Evolutionary conservation across 2,888 invertebrate genomes (phyloP), one percentile per base, ranked within the genome.

Genomic region (Seira sanloemensis): DNA sequence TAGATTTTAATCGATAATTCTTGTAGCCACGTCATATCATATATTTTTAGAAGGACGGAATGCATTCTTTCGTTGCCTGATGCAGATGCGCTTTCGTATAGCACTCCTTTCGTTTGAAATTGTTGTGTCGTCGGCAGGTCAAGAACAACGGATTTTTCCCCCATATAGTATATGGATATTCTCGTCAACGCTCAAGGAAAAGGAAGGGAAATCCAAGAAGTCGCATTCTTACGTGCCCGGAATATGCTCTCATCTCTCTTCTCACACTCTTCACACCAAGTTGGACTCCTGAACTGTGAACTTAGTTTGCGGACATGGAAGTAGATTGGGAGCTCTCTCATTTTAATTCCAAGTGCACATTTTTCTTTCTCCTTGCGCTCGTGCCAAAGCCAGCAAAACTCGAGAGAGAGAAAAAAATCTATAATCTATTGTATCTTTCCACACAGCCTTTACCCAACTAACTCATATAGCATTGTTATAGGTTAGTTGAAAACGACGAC

Each of bases 61-160:
- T 4, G n/a, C 7, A 58, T 58, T 58, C 58, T 18, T 58, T 58
- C 5, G 12, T 37, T n/a, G n/a, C n/a, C n/a, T n/a, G n/a, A 37
- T 37, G 37, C 37, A 37, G 4, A 37, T 37, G 12, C 12, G 12
- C 12, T 37, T 37, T 12, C 37, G 37, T 12, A n/a, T n/a, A n/a
- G 37, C 37, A 37, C 37, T 7, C 12, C 4, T 37, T 37, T 37
- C 5, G 5, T 37, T 37, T 12, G 58, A n/a, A n/a, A 58, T 58
- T 58, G 58, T 58, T n/a, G n/a, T 58, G 58, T 58, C 58, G 58
- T 58, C 2, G 58, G 58, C 58, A 58, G 58, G 9, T 58, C 58
- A 58, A 58, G 58, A 58, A 58, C 58, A 58, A 58, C 16, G 58
- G 58, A 58, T 16, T 58, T 58, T 58, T 37, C 12, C n/a, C n/a